Conservation (phyloP, 2,113 vertebrate genomes). For the Cariama cristata region DNA sequence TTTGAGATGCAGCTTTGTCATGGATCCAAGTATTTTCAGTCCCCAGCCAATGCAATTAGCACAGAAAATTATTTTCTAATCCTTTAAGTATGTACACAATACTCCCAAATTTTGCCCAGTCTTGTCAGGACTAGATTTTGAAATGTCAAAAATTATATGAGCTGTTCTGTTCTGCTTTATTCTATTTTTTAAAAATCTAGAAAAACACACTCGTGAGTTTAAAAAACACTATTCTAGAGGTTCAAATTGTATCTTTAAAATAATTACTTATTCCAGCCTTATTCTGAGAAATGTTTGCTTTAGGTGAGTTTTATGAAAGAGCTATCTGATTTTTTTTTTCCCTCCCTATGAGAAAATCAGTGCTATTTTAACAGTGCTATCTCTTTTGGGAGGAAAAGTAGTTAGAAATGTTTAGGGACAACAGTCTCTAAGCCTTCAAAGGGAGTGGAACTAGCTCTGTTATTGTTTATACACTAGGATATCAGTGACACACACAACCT, state of each 20-base stretch:
- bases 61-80: neutral
- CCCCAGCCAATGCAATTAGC: neutral
- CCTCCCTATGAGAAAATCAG: neutral
- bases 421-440: neutral
- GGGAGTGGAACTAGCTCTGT: neutral
- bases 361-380: neutral
- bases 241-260: neutral
- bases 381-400: neutral
- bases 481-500: neutral
- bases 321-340: neutral
- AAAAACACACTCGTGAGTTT: neutral
- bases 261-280: neutral
- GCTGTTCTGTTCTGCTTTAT: neutral
- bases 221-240: neutral
- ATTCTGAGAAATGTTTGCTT: neutral
- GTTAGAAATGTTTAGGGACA: neutral
- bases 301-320: neutral
- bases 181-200: neutral
- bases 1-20: neutral
- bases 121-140: neutral
- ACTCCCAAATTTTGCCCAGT: neutral
- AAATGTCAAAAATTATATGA: neutral
- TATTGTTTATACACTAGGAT: neutral
- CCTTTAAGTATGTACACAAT: neutral
- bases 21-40: neutral